Base-by-base conservation (phyloP, 2,888 invertebrate genomes). In the Drosophila demipolita region DNA sequence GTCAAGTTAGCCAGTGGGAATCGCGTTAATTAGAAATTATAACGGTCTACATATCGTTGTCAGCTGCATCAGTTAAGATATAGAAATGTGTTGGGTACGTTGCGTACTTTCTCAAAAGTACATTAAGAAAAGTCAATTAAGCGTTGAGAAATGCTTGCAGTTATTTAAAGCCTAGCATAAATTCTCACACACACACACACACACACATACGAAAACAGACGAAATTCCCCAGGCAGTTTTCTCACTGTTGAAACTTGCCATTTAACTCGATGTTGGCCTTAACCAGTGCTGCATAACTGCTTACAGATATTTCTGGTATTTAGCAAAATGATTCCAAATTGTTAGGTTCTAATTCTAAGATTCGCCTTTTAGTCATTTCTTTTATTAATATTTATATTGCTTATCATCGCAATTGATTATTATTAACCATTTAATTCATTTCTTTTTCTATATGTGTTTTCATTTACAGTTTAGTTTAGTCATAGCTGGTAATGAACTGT, bases 401-500 rank as follows among this genome's bases (percentile, higher is more conserved):
- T 48, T 8, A 23, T 23, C 23, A 48, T 48, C 6, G 12, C 11
- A 6, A 12, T 20, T 40, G n/a, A 0, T n/a, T n/a, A 40, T 40
- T n/a, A n/a, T 52, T 2, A 54, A 45, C 33, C 29, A 15, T 8
- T 29, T 26, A 26, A 35, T 33, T 11, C 15, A 20, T 33, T 26
- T 8, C 15, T 5, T 3, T 35, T 3, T 33, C 6, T 33, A 45
- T 75, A n/a, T 80, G 32, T 75, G 7, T 12, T 86, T 29, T 29
- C 6, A 29, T 29, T 91, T 91, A 49, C 90, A 93, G 93, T 91
- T 93, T 92, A 93, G 92, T 93, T 91, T 93, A 93, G 93, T 93
- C 84, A 89, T 93, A 93, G 93, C 93, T 91, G 95, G 95, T 78
- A 96, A 96, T 88, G 97, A 97, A 93, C 94, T 97, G 92, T 97